Evolutionary conservation across 2,113 vertebrate genomes (phyloP).

Genomic region (Choloepus hoffmanni): DNA sequence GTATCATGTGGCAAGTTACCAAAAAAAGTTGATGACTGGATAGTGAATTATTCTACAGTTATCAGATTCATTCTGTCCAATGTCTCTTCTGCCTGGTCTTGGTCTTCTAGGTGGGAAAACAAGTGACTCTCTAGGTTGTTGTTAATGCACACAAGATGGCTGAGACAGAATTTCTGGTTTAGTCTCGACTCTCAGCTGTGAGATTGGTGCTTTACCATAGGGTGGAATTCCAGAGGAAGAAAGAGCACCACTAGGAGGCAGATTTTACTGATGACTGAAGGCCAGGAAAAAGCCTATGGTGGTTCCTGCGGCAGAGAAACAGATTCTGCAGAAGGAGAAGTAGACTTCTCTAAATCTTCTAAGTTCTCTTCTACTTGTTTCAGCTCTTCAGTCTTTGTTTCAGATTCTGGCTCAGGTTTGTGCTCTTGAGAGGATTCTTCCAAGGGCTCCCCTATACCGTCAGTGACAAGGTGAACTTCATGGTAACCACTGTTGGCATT

Average conservation of each 20-base stretch:
- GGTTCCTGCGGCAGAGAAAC: constrained; percentile 88
- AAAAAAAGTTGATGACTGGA: constrained; percentile 94
- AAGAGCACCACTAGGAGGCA: constrained; percentile 70
- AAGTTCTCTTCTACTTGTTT: constrained; percentile 90
- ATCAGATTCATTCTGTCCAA: constrained; percentile 85
- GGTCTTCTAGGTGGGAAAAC: constrained; percentile 89
- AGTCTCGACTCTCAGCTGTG: constrained; percentile 90
- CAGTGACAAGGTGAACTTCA: constrained; percentile 92
- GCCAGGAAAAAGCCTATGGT: constrained; percentile 85
- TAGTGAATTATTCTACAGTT: constrained; percentile 90
- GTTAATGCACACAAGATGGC: constrained; percentile 90
- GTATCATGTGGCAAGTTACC: constrained; percentile 93
- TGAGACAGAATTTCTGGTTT: constrained; percentile 90
- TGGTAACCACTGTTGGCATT: constrained; percentile 91
- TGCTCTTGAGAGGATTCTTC: constrained; percentile 85
- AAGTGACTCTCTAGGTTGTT: constrained; percentile 90
- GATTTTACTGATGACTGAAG: too few species aligned
- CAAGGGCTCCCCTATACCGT: constrained; percentile 83
- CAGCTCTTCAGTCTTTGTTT: constrained; percentile 88
- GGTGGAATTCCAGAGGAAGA: constrained; percentile 71
- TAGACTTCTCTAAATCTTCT: constrained; percentile 88
- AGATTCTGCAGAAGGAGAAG: constrained; percentile 86
- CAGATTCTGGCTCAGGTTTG: constrained; percentile 85
- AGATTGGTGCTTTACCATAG: constrained; percentile 88
- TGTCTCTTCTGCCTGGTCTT: constrained; percentile 88